These are phyloP conservation scores for Elanoides forficatus DNA, from an alignment of 2,113 vertebrate genomes.

Conservation along the genomic window DNA sequence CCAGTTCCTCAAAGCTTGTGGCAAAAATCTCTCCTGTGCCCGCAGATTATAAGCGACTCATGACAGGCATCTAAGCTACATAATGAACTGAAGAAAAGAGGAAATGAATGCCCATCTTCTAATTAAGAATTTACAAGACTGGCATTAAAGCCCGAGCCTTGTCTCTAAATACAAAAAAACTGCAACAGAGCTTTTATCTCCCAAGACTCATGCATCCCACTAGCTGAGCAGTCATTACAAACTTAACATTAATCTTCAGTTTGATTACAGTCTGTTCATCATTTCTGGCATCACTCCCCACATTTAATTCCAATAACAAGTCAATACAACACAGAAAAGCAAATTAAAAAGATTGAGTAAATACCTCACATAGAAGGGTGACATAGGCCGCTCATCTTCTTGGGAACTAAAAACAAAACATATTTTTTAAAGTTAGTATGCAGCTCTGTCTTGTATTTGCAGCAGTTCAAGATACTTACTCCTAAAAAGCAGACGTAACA, in stretches of 20 bases:
- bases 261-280: not conserved
- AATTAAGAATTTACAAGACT: not conserved
- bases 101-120: not conserved
- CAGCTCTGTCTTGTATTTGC: not conserved
- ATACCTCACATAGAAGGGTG: constrained; percentile 93
- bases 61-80: not conserved
- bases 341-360: constrained; percentile 8
- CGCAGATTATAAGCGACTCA: not conserved
- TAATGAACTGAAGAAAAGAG: not conserved
- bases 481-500: not conserved
- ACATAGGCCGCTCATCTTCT: constrained; percentile 88
- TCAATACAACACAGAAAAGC: not conserved
- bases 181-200: not conserved
- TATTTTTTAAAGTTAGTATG: constrained; percentile 33
- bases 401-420: constrained; percentile 78
- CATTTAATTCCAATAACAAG: not conserved
- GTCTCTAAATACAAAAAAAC: not conserved
- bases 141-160: not conserved
- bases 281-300: not conserved
- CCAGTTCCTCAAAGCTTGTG: not conserved
- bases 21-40: not conserved
- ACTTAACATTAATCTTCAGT: not conserved
- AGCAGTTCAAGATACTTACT: not conserved
- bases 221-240: not conserved
- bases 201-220: not conserved